These are phyloP conservation scores for Gerris lacustris DNA, from an alignment of 2,888 invertebrate species.

Conservation along the genomic window DNA sequence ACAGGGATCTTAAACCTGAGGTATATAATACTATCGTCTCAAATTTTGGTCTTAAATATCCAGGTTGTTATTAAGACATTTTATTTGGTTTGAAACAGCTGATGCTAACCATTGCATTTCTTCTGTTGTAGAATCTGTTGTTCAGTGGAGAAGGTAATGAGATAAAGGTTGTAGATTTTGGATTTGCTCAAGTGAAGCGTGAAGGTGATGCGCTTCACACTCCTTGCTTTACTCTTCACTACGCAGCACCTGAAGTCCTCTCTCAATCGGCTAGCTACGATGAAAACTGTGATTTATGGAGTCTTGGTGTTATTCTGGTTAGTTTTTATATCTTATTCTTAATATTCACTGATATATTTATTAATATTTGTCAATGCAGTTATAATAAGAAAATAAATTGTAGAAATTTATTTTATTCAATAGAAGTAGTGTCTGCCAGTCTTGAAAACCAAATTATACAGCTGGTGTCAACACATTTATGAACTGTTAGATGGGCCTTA, in stretches of 20 bases:
- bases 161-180: slow-evolving; percentile 90
- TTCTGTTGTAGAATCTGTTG: slow-evolving; percentile 35
- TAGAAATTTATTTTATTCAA: no score
- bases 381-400: slow-evolving; percentile 27
- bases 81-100: no score
- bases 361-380: neutral
- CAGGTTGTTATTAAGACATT: no score
- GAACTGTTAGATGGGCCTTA: no score
- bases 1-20: slow-evolving; percentile 91
- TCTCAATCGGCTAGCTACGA: slow-evolving; percentile 60
- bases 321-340: slow-evolving; percentile 32
- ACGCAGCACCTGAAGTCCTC: slow-evolving; percentile 91
- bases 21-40: slow-evolving; percentile 36
- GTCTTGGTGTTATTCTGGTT: slow-evolving; percentile 81
- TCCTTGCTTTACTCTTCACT: slow-evolving; percentile 87
- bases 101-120: no score
- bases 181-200: slow-evolving; percentile 72
- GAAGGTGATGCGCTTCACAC: slow-evolving; percentile 53
- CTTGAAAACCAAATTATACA: no score
- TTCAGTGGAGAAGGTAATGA: slow-evolving; percentile 46
- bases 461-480: no score
- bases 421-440: no score
- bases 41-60: no score
- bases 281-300: slow-evolving; percentile 91
- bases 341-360: neutral